Evolutionary conservation across 2,888 invertebrate genomes (phyloP).

Genomic region (Acrobasis suavella): DNA sequence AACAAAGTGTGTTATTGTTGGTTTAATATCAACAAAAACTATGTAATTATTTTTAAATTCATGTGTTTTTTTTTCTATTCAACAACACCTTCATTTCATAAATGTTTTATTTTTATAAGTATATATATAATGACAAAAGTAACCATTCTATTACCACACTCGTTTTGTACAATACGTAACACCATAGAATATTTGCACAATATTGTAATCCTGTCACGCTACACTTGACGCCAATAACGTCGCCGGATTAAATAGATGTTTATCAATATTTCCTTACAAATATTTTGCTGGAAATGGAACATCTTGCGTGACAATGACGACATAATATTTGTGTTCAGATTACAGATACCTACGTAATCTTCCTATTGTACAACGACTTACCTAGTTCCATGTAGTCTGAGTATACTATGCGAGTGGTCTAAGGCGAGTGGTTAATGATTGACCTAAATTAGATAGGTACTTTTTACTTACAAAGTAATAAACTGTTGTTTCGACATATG

Average conservation of each 20-base stretch:
- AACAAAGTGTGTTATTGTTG: too few species aligned
- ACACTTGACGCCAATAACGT: slow-evolving; percentile 78
- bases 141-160: slow-evolving; percentile 16
- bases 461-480: too few species aligned
- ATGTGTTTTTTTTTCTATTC: too few species aligned
- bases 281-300: slow-evolving; percentile 52
- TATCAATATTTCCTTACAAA: slow-evolving; percentile 73
- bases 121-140: neutral
- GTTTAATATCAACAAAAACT: too few species aligned
- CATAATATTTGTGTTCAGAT: slow-evolving; percentile 71
- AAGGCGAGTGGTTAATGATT: too few species aligned
- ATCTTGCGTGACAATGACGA: slow-evolving; percentile 61
- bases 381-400: neutral
- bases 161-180: slow-evolving; percentile 23
- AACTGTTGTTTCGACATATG: too few species aligned
- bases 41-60: too few species aligned
- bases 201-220: slow-evolving; percentile 73
- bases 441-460: too few species aligned
- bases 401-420: neutral
- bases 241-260: slow-evolving; percentile 74
- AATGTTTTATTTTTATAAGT: too few species aligned
- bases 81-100: too few species aligned
- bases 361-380: slow-evolving; percentile 46
- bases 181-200: slow-evolving; percentile 66
- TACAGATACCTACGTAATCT: slow-evolving; percentile 47